These are phyloP conservation scores for Sminthurinus signatus DNA, from an alignment of 1,140 invertebrate genomes.

Conservation along the genomic window DNA sequence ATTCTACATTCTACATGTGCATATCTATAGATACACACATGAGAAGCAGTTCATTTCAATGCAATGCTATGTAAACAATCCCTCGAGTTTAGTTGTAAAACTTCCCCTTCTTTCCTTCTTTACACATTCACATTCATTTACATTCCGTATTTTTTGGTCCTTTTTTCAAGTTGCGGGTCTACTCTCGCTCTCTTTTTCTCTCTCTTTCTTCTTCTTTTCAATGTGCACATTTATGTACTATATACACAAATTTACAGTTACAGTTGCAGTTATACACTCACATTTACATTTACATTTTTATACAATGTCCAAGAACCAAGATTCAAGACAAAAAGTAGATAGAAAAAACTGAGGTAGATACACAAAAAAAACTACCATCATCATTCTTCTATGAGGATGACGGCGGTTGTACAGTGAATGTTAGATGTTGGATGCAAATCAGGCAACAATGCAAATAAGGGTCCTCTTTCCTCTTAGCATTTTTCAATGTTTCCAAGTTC, in stretches of 20 bases:
- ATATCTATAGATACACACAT: too few species aligned
- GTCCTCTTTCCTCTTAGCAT: constrained; percentile 2
- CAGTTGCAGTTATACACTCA: too few species aligned
- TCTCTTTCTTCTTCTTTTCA: constrained; percentile 4
- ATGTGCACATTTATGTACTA: too few species aligned
- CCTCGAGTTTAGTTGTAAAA: not conserved
- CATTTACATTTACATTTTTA: too few species aligned
- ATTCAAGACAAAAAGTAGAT: not conserved
- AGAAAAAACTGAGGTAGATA: constrained; percentile 1
- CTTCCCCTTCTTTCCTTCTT: constrained; percentile 4
- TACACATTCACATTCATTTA: too few species aligned
- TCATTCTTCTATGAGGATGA: not conserved
- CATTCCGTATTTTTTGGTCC: too few species aligned
- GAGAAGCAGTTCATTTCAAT: constrained; percentile 2
- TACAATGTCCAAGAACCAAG: too few species aligned
- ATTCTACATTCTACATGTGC: not conserved
- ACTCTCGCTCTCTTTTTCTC: too few species aligned
- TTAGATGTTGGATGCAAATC: constrained; percentile 36
- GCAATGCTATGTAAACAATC: constrained; percentile 22
- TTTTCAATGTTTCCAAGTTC: too few species aligned
- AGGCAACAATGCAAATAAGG: constrained; percentile 41
- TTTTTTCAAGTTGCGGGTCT: not conserved
- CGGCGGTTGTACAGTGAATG: too few species aligned
- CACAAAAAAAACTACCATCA: too few species aligned
- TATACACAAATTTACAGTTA: too few species aligned